A percentile compares a stretch with the other conserved stretches of the same genome.
These are phyloP conservation scores for Neodiprion pinetum DNA, from an alignment of 1,140 invertebrate genomes.

Conservation along the genomic window DNA sequence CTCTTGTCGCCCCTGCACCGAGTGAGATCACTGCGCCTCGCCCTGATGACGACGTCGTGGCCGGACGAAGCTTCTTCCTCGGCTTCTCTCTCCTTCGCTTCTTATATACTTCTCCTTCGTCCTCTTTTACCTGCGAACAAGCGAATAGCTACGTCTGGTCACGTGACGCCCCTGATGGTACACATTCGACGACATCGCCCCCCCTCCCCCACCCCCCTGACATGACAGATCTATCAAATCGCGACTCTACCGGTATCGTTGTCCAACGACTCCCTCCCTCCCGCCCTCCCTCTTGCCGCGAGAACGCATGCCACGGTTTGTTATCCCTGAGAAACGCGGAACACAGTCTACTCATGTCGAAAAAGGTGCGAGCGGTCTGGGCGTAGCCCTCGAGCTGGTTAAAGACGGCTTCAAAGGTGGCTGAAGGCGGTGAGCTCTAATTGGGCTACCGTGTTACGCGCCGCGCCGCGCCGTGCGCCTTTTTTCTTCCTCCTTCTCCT, in stretches of 20 bases:
- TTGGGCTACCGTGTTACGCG: constrained; percentile 55
- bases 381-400: constrained; percentile 52
- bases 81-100: constrained; percentile 6
- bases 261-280: no score
- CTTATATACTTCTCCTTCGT: background rate
- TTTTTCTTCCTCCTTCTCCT: background rate
- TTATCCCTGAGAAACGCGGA: no score
- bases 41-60: constrained; percentile 28
- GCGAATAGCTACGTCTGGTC: no score
- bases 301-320: no score
- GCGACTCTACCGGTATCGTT: no score
- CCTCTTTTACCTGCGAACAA: no score
- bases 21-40: constrained; percentile 34
- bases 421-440: constrained; percentile 55
- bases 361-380: constrained; percentile 48
- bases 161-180: no score
- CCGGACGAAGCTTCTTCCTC: no score
- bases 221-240: no score
- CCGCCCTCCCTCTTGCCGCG: no score
- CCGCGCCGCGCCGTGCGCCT: constrained; percentile 29
- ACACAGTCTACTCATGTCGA: constrained; percentile 39
- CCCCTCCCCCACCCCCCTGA: no score
- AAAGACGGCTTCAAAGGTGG: constrained; percentile 32
- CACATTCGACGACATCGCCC: no score
- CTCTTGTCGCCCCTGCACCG: constrained; percentile 7